These are phyloP conservation scores for Erethizon dorsatum DNA, from an alignment of 2,797 vertebrate species.

Conservation along the genomic window DNA sequence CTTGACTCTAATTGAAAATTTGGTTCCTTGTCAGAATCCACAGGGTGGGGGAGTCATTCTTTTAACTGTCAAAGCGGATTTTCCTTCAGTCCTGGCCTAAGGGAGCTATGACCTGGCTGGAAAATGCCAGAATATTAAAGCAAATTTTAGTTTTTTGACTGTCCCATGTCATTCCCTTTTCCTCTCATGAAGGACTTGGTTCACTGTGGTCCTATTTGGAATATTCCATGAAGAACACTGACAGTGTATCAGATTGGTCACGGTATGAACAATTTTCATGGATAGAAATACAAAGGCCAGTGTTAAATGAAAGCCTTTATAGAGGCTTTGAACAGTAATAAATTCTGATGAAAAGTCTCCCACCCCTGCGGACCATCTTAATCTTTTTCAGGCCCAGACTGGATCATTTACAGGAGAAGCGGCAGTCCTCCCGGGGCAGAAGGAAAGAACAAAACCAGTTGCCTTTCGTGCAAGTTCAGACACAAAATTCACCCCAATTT, in stretches of 20 bases:
- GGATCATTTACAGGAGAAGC: constrained; percentile 73
- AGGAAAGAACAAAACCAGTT: constrained; percentile 62
- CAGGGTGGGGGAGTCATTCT: constrained; percentile 26
- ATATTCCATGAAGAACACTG: constrained; percentile 83
- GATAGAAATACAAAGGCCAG: constrained; percentile 86
- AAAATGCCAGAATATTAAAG: constrained; percentile 64
- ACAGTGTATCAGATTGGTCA: constrained; percentile 86
- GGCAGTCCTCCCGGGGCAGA: not conserved
- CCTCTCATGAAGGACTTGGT: constrained; percentile 59
- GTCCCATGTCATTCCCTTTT: constrained; percentile 5
- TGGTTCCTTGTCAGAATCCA: constrained; percentile 54
- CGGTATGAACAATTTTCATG: constrained; percentile 88
- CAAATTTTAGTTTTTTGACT: constrained; percentile 66
- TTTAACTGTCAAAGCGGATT: constrained; percentile 68
- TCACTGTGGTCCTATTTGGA: constrained; percentile 81
- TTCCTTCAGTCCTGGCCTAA: constrained; percentile 67
- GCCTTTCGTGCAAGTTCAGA: constrained; percentile 74
- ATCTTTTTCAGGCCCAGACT: constrained; percentile 83
- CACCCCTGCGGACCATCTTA: constrained; percentile 81
- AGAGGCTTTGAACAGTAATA: constrained; percentile 87
- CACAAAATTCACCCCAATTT: constrained; percentile 77
- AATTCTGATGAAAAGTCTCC: constrained; percentile 86
- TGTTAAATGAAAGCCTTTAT: constrained; percentile 84
- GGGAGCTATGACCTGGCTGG: constrained; percentile 67
- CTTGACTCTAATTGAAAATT: constrained; percentile 63